Conservation (phyloP, 1,140 invertebrate species). For the Cataglyphis hispanica region DNA sequence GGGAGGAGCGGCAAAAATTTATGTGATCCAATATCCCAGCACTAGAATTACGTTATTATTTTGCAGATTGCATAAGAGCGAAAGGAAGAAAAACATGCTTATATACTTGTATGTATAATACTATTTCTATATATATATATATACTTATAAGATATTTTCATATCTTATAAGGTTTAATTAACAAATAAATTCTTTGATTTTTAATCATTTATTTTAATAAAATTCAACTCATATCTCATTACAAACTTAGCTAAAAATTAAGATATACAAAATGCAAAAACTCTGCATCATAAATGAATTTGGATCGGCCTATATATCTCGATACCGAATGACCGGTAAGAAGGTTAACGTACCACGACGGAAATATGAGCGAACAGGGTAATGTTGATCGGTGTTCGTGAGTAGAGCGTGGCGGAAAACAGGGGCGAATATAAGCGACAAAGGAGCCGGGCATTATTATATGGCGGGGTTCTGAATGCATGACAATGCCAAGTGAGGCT, state of each 20-base stretch:
- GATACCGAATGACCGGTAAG: slow-evolving; percentile 25
- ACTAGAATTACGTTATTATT: not conserved
- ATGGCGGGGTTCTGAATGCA: slow-evolving; percentile 75
- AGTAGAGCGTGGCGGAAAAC: slow-evolving; percentile 69
- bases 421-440: slow-evolving; percentile 78
- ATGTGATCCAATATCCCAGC: slow-evolving; percentile 42
- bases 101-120: not conserved
- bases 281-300: not conserved
- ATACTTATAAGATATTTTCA: not conserved
- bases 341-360: slow-evolving; percentile 34
- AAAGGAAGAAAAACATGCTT: not conserved
- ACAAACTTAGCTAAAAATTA: not conserved
- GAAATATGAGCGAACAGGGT: slow-evolving; percentile 61
- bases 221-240: not conserved
- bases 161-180: not conserved
- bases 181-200: not conserved
- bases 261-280: not conserved
- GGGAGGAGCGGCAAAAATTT: slow-evolving; percentile 54
- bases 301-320: not conserved
- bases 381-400: slow-evolving; percentile 65
- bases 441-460: slow-evolving; percentile 80
- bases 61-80: not conserved
- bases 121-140: no score
- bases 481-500: slow-evolving; percentile 77
- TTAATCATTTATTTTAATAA: not conserved